Percentiles rank a stretch among this genome's conserved stretches.
phyloP scores from a whole-genome alignment of 2,113 vertebrate genomes.

The Motacilla tschutschensis region DNA sequence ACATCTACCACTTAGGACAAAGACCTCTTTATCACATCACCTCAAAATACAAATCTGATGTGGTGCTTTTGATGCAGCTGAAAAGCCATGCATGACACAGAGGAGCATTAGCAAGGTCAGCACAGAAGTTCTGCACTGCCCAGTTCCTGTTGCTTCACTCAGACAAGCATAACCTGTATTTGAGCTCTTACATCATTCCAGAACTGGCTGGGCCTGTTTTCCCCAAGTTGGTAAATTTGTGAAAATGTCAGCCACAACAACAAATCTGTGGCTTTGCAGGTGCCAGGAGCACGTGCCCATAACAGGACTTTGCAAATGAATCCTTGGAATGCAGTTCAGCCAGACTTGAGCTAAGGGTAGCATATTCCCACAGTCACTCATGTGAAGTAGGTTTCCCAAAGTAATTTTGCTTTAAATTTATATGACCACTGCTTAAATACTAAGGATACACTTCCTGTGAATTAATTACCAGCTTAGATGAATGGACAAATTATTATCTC shows the following conservation, averaged over 20 bases:
- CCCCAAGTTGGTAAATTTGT: background rate
- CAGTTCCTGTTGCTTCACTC: background rate
- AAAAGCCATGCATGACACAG: background rate
- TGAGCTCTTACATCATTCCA: background rate
- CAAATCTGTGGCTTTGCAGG: background rate
- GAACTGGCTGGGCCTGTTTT: background rate
- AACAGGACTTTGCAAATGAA: background rate
- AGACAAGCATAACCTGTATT: background rate
- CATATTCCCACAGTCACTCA: background rate
- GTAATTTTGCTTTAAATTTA: background rate
- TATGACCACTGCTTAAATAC: background rate
- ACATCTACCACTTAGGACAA: background rate
- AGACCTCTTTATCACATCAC: background rate
- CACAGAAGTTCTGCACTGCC: background rate
- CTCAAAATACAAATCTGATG: background rate
- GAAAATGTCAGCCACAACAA: background rate
- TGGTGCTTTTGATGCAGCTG: background rate
- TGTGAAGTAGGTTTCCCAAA: background rate
- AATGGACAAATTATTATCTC: background rate
- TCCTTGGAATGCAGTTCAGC: background rate
- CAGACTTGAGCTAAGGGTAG: background rate
- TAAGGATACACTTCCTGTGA: conserved; percentile 41
- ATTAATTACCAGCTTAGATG: background rate
- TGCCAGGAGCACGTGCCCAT: background rate
- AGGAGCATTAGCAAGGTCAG: background rate